A percentile compares a stretch with the other conserved stretches of the same genome.
Evolutionary conservation across 2,888 invertebrate genomes (phyloP).

Genomic region (Pilophorus perplexus): DNA sequence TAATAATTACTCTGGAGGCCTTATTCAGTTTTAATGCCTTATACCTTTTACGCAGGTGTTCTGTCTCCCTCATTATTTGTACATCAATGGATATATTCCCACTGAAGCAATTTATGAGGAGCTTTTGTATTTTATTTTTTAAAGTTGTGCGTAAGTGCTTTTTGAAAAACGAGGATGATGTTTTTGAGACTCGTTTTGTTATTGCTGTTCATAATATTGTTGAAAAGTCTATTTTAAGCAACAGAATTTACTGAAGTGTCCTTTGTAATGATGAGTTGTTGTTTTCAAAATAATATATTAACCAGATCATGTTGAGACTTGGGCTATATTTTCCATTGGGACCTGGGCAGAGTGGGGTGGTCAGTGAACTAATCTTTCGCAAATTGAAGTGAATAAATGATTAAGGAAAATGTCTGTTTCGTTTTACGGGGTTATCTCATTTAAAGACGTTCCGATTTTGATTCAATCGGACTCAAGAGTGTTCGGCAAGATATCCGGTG

Average conservation of each 20-base stretch:
- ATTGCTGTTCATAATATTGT: slow-evolving; percentile 14
- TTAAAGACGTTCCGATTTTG: too few relatives aligned
- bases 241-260: slow-evolving; percentile 4
- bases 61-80: slow-evolving; percentile 9
- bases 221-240: slow-evolving; percentile 3
- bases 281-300: slow-evolving; percentile 8
- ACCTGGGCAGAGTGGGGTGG: neutral
- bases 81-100: slow-evolving; percentile 15
- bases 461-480: too few relatives aligned
- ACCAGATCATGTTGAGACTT: slow-evolving; percentile 1
- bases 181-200: slow-evolving; percentile 14
- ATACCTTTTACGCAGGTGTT: neutral
- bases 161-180: neutral
- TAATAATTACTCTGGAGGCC: slow-evolving; percentile 13
- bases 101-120: neutral
- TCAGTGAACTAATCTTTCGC: too few relatives aligned
- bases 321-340: neutral
- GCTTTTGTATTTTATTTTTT: slow-evolving; percentile 14
- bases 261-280: slow-evolving; percentile 18
- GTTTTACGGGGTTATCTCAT: too few relatives aligned
- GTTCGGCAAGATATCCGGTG: too few relatives aligned
- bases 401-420: too few relatives aligned
- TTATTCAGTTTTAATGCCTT: slow-evolving; percentile 14
- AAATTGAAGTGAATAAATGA: too few relatives aligned
- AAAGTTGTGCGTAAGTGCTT: slow-evolving; percentile 7